Percentiles rank a stretch among this genome's conserved stretches.
phyloP scores from a whole-genome alignment of 2,113 vertebrate species.

The Turnix velox region DNA sequence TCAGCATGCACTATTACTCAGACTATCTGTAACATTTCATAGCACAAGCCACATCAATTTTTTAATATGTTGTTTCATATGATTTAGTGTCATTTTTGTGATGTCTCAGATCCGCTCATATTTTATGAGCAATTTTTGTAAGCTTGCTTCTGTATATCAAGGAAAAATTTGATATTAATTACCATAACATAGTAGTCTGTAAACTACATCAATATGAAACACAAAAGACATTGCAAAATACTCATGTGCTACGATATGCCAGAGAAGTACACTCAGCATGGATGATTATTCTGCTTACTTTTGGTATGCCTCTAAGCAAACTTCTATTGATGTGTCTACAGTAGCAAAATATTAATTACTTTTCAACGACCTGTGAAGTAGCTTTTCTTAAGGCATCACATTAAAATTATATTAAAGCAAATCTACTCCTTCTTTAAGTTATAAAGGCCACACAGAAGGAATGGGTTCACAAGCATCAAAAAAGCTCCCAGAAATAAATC shows the following conservation, averaged over 20 bases:
- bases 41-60: background rate
- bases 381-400: background rate
- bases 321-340: background rate
- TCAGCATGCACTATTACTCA: background rate
- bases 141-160: background rate
- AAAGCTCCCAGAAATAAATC: background rate
- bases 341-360: background rate
- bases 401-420: background rate
- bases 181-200: background rate
- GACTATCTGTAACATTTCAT: background rate
- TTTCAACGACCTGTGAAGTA: background rate
- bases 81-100: background rate
- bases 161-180: background rate
- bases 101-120: background rate
- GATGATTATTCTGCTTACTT: background rate
- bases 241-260: background rate
- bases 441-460: background rate
- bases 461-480: background rate
- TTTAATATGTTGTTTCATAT: background rate
- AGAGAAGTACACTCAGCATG: background rate
- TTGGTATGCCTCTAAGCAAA: background rate
- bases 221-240: background rate
- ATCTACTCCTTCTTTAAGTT: background rate
- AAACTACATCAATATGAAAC: background rate
- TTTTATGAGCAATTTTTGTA: slow-evolving; percentile 7